A percentile compares a stretch with the other conserved stretches of the same genome.
phyloP scores from a whole-genome alignment of 1,140 invertebrate genomes.

The Apis laboriosa region DNA sequence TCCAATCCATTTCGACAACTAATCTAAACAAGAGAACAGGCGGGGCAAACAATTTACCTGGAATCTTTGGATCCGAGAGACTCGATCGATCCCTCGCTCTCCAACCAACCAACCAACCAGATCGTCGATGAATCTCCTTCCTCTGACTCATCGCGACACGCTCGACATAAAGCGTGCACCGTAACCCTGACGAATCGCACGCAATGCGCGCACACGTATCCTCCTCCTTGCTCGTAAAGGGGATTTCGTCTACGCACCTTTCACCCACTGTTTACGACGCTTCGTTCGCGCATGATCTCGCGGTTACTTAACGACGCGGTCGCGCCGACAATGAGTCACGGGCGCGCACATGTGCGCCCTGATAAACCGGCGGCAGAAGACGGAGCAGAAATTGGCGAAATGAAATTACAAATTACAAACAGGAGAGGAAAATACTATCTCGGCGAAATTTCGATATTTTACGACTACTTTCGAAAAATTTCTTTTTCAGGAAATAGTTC shows the following conservation, averaged over 20 bases:
- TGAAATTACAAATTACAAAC: conserved; percentile 60
- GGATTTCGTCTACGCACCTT: conserved; percentile 25
- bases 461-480: conserved; percentile 12
- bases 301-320: conserved; percentile 44
- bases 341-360: conserved; percentile 19
- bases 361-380: conserved; percentile 20
- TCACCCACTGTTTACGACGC: conserved; percentile 4
- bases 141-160: conserved; percentile 29
- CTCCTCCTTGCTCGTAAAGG: conserved; percentile 30
- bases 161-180: conserved; percentile 21
- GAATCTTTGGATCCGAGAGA: too few relatives aligned
- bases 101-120: not conserved
- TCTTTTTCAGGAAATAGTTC: too few relatives aligned
- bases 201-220: conserved; percentile 31
- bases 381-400: conserved; percentile 34
- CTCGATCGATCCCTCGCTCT: not conserved
- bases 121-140: conserved; percentile 40
- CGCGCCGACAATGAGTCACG: conserved; percentile 42
- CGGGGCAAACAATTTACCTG: too few relatives aligned
- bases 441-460: conserved; percentile 35
- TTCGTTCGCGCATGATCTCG: conserved; percentile 34
- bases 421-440: not conserved
- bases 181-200: conserved; percentile 45
- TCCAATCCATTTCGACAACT: too few relatives aligned
- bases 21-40: too few relatives aligned